A percentile compares a stretch with the other conserved stretches of the same genome.
These are phyloP conservation scores for Chaetura pelagica DNA, from an alignment of 2,113 vertebrate species.

Conservation along the genomic window DNA sequence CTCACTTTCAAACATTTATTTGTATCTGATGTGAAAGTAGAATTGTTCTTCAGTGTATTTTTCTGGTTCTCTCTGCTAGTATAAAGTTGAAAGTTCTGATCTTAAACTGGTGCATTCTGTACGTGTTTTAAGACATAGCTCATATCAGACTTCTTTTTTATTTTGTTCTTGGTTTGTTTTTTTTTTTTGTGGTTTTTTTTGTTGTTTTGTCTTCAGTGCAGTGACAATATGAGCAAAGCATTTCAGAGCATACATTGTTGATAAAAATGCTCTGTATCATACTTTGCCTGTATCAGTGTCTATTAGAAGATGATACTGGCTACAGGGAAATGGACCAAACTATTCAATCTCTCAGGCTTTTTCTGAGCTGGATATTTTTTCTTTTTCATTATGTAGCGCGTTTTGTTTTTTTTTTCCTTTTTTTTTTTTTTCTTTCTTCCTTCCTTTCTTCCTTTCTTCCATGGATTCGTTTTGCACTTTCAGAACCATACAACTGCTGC, in stretches of 20 bases:
- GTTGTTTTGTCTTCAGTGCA: background rate
- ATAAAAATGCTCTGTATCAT: background rate
- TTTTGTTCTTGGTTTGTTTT: no score
- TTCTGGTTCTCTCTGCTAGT: background rate
- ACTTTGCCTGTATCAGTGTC: background rate
- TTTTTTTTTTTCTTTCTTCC: background rate
- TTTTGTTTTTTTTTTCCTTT: background rate
- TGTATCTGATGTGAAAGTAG: background rate
- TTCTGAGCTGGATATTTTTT: background rate
- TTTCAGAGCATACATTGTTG: background rate
- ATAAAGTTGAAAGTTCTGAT: background rate
- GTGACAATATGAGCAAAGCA: background rate
- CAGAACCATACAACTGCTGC: background rate
- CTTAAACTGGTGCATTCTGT: background rate
- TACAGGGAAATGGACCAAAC: background rate
- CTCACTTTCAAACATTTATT: background rate
- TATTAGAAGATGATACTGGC: background rate
- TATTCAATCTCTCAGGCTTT: background rate
- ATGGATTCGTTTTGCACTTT: background rate
- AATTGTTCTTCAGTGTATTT: background rate
- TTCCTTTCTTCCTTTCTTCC: background rate
- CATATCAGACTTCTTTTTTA: no score
- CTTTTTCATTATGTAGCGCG: fast-evolving
- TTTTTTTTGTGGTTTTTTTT: no score
- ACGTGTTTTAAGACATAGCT: background rate